These are phyloP conservation scores for Lates japonicus DNA, from an alignment of 2,797 vertebrate genomes.

Conservation along the genomic window DNA sequence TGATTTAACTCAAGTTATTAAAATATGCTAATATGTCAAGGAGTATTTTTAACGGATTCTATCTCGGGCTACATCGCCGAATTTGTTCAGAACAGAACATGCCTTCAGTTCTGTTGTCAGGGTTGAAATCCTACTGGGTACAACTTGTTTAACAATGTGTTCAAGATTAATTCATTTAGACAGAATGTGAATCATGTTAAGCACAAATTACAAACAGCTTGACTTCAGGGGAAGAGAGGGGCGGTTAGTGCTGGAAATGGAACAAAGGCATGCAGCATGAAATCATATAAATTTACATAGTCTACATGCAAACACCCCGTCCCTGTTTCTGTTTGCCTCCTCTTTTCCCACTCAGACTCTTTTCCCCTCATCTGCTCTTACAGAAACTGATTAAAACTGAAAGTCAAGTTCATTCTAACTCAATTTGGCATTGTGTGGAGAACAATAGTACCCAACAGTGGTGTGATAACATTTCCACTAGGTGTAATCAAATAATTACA, in stretches of 20 bases:
- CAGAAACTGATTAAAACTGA: constrained; percentile 31
- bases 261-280: constrained; percentile 54
- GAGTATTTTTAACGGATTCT: constrained; percentile 45
- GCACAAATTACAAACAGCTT: constrained; percentile 69
- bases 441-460: constrained; percentile 31
- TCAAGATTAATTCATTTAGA: constrained; percentile 70
- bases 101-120: constrained; percentile 58
- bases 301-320: constrained; percentile 23
- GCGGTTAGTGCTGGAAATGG: constrained; percentile 45
- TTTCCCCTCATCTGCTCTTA: constrained; percentile 19
- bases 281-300: constrained; percentile 60
- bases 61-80: constrained; percentile 23
- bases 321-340: constrained; percentile 21
- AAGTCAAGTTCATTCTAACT: constrained; percentile 30
- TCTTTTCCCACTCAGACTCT: neutral
- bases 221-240: constrained; percentile 48
- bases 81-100: constrained; percentile 52
- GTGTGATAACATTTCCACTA: constrained; percentile 48
- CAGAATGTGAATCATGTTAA: constrained; percentile 67
- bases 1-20: constrained; percentile 66
- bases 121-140: constrained; percentile 50
- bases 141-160: constrained; percentile 63
- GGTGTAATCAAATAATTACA: constrained; percentile 64
- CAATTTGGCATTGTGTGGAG: constrained; percentile 39
- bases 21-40: constrained; percentile 65